phyloP scores from a whole-genome alignment of 1,140 invertebrate species.

The Adoxophyes honmai region DNA sequence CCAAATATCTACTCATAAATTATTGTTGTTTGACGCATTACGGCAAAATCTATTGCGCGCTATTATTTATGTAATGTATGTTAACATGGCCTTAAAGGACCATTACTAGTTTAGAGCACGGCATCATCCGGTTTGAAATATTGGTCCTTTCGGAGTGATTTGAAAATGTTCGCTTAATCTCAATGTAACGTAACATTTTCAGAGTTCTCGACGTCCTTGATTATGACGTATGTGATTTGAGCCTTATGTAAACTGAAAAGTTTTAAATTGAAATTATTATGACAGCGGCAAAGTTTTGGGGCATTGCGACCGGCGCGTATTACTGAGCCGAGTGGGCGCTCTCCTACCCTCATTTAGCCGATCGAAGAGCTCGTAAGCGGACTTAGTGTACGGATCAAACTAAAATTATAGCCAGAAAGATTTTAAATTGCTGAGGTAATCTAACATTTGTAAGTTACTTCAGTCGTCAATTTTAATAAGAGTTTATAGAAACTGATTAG shows the following conservation, averaged over 20 bases:
- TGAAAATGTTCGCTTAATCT: slow-evolving; percentile 16
- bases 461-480: too few relatives aligned
- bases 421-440: too few relatives aligned
- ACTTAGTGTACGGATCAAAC: too few relatives aligned
- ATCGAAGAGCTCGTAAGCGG: too few relatives aligned
- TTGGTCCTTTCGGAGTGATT: neutral
- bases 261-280: slow-evolving; percentile 57
- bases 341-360: too few relatives aligned
- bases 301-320: slow-evolving; percentile 17
- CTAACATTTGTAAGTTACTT: too few relatives aligned
- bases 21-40: slow-evolving; percentile 67
- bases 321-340: neutral
- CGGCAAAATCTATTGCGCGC: slow-evolving; percentile 59
- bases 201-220: neutral
- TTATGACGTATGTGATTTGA: slow-evolving; percentile 21
- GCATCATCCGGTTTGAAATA: neutral
- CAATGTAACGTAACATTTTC: slow-evolving; percentile 17
- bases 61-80: slow-evolving; percentile 27
- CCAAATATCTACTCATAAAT: slow-evolving; percentile 65
- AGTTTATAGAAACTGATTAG: too few relatives aligned
- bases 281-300: slow-evolving; percentile 31
- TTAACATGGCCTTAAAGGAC: slow-evolving; percentile 8
- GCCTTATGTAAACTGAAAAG: slow-evolving; percentile 34
- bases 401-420: too few relatives aligned
- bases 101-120: neutral